Conservation (phyloP, 2,113 vertebrate genomes). For the Epinephelus moara region DNA sequence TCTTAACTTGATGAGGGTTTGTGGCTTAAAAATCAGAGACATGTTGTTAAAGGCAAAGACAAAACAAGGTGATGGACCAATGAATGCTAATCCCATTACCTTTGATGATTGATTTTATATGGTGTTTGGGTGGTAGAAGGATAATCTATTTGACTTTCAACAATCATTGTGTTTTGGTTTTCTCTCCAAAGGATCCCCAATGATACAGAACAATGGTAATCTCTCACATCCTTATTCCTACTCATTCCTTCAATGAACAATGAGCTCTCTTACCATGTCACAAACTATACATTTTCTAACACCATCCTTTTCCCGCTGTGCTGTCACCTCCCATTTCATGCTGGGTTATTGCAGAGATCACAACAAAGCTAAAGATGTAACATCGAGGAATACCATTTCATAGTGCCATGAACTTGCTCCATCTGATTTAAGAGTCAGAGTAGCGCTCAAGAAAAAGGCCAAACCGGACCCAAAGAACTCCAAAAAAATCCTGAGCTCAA, state of each 20-base stretch:
- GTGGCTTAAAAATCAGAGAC: constrained; percentile 59
- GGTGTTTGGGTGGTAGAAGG: constrained; percentile 76
- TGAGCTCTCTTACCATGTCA: constrained; percentile 75
- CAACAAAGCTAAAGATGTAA: constrained; percentile 6
- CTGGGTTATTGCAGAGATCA: constrained; percentile 51
- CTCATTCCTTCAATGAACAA: constrained; percentile 80
- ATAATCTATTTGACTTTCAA: constrained; percentile 79
- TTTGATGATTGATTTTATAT: constrained; percentile 72
- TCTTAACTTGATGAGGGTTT: constrained; percentile 58
- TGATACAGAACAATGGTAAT: constrained; percentile 87
- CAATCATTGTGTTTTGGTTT: constrained; percentile 86
- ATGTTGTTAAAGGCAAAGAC: constrained; percentile 40
- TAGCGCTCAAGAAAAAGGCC: constrained; percentile 14
- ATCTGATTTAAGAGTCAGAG: constrained; percentile 29
- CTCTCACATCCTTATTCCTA: constrained; percentile 78
- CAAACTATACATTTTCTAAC: constrained; percentile 78
- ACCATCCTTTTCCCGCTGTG: constrained; percentile 75
- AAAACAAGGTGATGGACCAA: constrained; percentile 66
- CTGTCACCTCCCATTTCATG: constrained; percentile 75
- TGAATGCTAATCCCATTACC: constrained; percentile 75
- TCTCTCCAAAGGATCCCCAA: constrained; percentile 83
- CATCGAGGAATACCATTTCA: constrained; percentile 7
- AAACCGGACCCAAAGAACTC: constrained; percentile 18
- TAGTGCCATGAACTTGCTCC: constrained; percentile 12
- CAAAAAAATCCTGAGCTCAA: not conserved